Percentiles rank a stretch among this genome's conserved stretches.
Evolutionary conservation across 2,113 vertebrate genomes (phyloP).

Genomic region (Tor tambroides): DNA sequence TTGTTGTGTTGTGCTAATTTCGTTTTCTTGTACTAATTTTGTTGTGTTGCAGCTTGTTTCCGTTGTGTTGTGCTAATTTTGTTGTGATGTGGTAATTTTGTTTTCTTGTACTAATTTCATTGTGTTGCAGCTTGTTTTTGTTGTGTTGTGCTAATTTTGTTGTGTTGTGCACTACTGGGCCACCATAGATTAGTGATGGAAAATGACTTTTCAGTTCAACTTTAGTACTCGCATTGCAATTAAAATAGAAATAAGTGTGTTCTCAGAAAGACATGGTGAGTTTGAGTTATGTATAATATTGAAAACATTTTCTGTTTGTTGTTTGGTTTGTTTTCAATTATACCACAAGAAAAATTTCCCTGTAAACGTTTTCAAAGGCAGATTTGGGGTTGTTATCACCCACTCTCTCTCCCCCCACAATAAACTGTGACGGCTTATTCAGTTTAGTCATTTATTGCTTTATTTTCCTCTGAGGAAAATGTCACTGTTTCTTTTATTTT

Average conservation of each 20-base stretch:
- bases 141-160: too few relatives aligned
- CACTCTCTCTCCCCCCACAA: neutral
- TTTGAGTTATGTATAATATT: neutral
- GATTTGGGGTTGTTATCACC: slow-evolving; percentile 24
- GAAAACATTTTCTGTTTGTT: neutral
- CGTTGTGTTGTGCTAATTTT: too few relatives aligned
- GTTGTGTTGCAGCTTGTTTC: too few relatives aligned
- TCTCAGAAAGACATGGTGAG: neutral
- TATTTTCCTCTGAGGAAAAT: slow-evolving; percentile 26
- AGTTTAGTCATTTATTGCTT: slow-evolving; percentile 15
- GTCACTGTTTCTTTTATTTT: slow-evolving; percentile 49
- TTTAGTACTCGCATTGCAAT: neutral
- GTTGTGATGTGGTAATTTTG: too few relatives aligned
- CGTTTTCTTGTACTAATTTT: too few relatives aligned
- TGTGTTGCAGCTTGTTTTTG: too few relatives aligned
- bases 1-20: too few relatives aligned
- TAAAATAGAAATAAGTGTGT: neutral
- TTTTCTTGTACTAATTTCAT: too few relatives aligned
- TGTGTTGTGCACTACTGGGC: too few relatives aligned
- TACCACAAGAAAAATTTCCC: neutral
- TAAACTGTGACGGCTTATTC: slow-evolving; percentile 47
- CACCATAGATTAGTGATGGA: neutral
- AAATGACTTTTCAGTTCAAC: neutral
- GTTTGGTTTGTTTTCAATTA: neutral
- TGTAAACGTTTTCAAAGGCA: slow-evolving; percentile 22